Evolutionary conservation across 2,888 invertebrate species (phyloP), one percentile per base, ranked within the genome.

Genomic region (Leucania comma): DNA sequence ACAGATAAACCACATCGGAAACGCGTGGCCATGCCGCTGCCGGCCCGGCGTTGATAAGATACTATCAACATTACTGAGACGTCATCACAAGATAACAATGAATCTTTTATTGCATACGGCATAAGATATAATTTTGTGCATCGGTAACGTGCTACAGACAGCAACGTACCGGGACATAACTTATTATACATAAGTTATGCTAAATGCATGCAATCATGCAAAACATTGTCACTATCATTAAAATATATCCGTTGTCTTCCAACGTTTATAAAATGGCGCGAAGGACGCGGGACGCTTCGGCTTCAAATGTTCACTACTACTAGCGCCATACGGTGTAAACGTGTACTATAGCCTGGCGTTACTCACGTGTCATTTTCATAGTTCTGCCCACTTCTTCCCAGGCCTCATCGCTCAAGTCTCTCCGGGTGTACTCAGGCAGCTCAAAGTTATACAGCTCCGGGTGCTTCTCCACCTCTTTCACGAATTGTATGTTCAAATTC

Each of bases 361-460:
- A 74, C 73, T 74, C 74, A 89, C 89, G 86, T 80, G 88, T 76
- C 83, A 87, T 76, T 42, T 83, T 81, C 63, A 82, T 75, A 51
- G 75, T 64, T 53, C 61, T 82, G 68, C 87, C 83, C 24, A 90
- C 83, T 14, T 85, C 82, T 22, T 70, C 72, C 90, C 90, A 90
- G 38, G 88, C 87, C 66, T 86, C 83, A 51, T 89, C 87, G 54
- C 65, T 86, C 29, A 86, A 35, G 56, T 90, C 88, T 73, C 81
- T 87, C 38, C 85, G 78, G 17, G 85, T 84, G 66, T 88, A 89
- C 20, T 78, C 68, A 2, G 86, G 77, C 59, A 88, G 58, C 64
- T 80, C 76, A 38, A 59, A 78, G 68, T 88, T 83, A 65, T 87
- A 89, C 12, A 88, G 63, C 24, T 78, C 68, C 1, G 86, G 80